Evolutionary conservation across 1,140 invertebrate genomes (phyloP), one percentile per base, ranked within the genome.

Genomic region (Phymastichus coffea): DNA sequence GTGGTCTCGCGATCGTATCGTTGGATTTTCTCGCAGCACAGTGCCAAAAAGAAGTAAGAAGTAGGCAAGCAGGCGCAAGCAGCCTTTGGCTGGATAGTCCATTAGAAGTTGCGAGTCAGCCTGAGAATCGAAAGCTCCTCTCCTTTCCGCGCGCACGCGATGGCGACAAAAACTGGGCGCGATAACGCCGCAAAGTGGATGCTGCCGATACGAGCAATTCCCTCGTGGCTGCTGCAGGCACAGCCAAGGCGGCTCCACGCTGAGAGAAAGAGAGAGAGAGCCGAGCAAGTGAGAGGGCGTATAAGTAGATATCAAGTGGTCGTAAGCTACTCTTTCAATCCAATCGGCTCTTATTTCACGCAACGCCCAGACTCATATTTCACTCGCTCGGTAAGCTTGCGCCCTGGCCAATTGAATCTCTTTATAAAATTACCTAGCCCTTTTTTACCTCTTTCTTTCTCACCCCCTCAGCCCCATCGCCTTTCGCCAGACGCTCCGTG

Each of bases 311-410:
- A 69, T 68, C 70, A 66, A 72, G 66, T 67, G 59, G 67, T 60
- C 63, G 57, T 57, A 63, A 71, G 69, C 70, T 71, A 73, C 69
- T 68, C 70, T 70, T 71, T 70, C 71, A 69, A 74, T 74, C 64
- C 68, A 72, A 71, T 72, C 70, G 72, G 68, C 63, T 72, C 68
- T 71, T 73, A 72, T 74, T 73, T 74, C 69, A 70, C 69, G 57
- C 63, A 61, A 20, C 48, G 65, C 63, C 57, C 63, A 70, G 71
- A 66, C 71, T 74, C 70, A 73, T 74, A 74, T 74, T 73, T 74
- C 72, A 73, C 65, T 64, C 63, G 54, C 54, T 12, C 28, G 38
- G 38, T 54, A 56, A 56, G 54, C 49, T 40, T 26, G 56, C 63
- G 67, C 65, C 67, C 71, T 66, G 66, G 67, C 63, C 71, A 72